Conservation (phyloP, 2,888 invertebrate genomes). For the Temnothorax ravouxi region DNA sequence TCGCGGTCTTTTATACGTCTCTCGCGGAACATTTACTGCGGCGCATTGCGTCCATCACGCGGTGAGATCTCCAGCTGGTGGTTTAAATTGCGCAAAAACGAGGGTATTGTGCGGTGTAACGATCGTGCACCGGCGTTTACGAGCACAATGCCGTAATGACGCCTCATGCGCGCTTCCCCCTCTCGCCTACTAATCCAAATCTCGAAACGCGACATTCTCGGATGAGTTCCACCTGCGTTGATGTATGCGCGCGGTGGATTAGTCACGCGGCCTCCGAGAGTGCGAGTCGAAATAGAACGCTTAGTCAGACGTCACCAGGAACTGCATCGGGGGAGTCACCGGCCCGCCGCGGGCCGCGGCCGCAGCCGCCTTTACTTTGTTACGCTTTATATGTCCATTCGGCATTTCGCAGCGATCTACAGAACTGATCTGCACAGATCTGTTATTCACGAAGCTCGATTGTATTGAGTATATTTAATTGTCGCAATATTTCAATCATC, state of each 20-base stretch:
- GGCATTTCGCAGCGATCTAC: conserved; percentile 26
- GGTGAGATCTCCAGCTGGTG: neutral
- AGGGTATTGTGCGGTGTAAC: neutral
- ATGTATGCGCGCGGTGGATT: conserved; percentile 75
- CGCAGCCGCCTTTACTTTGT: conserved; percentile 64
- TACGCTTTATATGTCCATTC: conserved; percentile 64
- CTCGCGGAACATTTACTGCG: neutral
- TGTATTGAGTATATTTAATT: neutral
- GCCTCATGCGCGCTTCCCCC: neutral
- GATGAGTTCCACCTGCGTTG: conserved; percentile 76
- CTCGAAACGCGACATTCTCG: conserved; percentile 71
- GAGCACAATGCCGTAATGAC: conserved; percentile 27
- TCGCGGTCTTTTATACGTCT: neutral
- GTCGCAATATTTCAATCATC: neutral
- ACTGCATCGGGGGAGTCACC: conserved; percentile 76
- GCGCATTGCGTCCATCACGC: conserved; percentile 11
- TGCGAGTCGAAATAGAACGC: conserved; percentile 79
- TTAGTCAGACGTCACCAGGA: conserved; percentile 81
- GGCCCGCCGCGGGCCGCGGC: conserved; percentile 25
- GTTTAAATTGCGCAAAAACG: neutral
- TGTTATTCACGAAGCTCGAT: neutral
- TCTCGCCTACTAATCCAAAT: conserved; percentile 73
- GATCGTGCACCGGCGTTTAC: conserved; percentile 4
- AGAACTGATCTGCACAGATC: neutral
- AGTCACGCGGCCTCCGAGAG: conserved; percentile 79